Percentiles rank a stretch among this genome's conserved stretches.
Evolutionary conservation across 2,113 vertebrate genomes (phyloP).

Genomic region (Gallinago media): DNA sequence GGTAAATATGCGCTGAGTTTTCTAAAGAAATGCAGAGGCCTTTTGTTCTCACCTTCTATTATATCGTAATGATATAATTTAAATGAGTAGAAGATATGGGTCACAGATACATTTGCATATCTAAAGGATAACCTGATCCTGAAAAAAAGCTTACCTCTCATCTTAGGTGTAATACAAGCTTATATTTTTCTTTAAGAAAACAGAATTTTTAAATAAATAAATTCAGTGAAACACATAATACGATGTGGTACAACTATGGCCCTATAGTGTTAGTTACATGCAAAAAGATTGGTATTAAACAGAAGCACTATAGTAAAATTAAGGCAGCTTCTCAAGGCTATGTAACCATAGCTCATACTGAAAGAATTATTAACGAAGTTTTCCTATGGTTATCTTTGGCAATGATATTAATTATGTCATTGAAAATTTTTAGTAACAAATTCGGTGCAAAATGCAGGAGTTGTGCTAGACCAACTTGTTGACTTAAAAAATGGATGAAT

Average conservation of each 20-base stretch:
- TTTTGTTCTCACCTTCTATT: slow-evolving; percentile 1
- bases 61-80: slow-evolving; percentile 12
- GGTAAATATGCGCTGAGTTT: background rate
- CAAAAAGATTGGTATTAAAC: background rate
- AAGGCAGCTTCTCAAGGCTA: background rate
- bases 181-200: background rate
- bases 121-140: background rate
- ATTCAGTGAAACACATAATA: background rate
- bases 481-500: background rate
- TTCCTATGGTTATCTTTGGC: background rate
- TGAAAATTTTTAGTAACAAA: background rate
- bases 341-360: background rate
- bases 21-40: background rate
- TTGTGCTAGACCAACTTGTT: background rate
- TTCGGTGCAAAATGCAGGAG: background rate
- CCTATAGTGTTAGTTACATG: background rate
- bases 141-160: background rate
- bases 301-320: background rate
- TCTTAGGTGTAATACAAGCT: background rate
- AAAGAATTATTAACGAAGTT: background rate
- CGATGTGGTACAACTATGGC: background rate
- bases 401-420: background rate
- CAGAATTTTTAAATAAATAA: background rate
- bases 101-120: background rate
- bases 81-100: background rate